Evolutionary conservation across 2,797 vertebrate species (phyloP).

Genomic region (Xerus rutilus): DNA sequence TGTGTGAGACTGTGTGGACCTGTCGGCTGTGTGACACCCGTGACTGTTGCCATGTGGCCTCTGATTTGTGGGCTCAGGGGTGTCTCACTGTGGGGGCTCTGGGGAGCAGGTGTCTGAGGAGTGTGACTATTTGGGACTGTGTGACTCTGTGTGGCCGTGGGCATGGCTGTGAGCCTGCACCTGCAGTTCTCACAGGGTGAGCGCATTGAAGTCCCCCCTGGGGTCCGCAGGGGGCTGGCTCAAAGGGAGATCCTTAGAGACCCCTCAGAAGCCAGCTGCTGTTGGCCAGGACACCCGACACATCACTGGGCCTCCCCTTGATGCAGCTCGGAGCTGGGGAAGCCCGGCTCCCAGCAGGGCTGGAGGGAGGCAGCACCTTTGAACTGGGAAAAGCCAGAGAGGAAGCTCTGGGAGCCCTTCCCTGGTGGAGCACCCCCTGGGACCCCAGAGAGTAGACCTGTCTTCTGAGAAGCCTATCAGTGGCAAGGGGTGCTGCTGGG

Average conservation of each 20-base stretch:
- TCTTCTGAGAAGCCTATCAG: not conserved
- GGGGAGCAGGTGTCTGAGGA: not conserved
- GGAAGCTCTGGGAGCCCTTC: not conserved
- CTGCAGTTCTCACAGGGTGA: not conserved
- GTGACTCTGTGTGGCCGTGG: not conserved
- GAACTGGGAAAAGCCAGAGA: not conserved
- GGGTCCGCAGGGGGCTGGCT: not conserved
- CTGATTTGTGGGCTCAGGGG: not conserved
- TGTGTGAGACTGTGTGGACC: not conserved
- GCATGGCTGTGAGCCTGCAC: accelerated
- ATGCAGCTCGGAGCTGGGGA: not conserved
- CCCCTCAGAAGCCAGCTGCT: not conserved
- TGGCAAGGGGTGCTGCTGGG: not conserved
- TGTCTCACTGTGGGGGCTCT: not conserved
- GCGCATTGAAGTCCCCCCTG: not conserved
- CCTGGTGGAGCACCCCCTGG: not conserved
- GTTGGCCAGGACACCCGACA: not conserved
- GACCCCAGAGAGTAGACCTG: not conserved
- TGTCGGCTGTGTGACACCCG: not conserved
- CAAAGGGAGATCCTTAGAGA: not conserved
- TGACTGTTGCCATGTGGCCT: not conserved
- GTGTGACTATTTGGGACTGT: not conserved
- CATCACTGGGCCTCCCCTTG: not conserved
- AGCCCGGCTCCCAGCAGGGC: not conserved
- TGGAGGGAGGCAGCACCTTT: not conserved